Conservation (phyloP, 2,888 invertebrate genomes). For the Drosophila multiciliata region DNA sequence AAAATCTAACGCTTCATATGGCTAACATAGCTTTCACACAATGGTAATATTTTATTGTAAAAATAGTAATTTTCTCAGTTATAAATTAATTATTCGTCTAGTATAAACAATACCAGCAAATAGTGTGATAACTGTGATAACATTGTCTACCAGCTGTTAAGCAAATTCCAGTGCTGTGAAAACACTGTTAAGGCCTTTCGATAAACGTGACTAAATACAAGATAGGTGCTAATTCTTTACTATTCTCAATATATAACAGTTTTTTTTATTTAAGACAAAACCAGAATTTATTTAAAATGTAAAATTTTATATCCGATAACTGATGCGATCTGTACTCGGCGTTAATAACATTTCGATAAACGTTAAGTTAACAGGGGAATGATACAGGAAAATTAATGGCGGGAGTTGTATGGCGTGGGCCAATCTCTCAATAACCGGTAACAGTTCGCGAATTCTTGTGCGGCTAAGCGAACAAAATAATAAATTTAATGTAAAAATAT, state of each 20-base stretch:
- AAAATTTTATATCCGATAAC: neutral
- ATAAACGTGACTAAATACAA: neutral
- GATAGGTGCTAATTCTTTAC: too few relatives aligned
- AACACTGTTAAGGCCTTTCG: neutral
- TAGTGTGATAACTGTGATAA: neutral
- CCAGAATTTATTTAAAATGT: neutral
- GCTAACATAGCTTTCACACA: neutral
- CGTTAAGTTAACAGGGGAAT: conserved; percentile 25
- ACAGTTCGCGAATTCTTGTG: conserved; percentile 32
- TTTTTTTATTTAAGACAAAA: neutral
- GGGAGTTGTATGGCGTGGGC: conserved; percentile 61
- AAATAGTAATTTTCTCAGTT: neutral
- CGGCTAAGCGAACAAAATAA: neutral
- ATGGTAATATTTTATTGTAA: neutral
- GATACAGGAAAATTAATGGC: conserved; percentile 48
- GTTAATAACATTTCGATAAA: conserved; percentile 28
- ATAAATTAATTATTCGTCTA: neutral
- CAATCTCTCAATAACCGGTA: conserved; percentile 50
- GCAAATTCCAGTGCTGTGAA: neutral
- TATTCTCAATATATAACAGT: neutral
- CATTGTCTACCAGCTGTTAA: neutral
- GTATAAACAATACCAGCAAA: neutral
- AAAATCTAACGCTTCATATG: neutral
- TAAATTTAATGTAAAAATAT: conserved; percentile 6
- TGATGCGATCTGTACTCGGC: neutral